Evolutionary conservation across 2,113 vertebrate species (phyloP).

Genomic region (Indicator maculatus): DNA sequence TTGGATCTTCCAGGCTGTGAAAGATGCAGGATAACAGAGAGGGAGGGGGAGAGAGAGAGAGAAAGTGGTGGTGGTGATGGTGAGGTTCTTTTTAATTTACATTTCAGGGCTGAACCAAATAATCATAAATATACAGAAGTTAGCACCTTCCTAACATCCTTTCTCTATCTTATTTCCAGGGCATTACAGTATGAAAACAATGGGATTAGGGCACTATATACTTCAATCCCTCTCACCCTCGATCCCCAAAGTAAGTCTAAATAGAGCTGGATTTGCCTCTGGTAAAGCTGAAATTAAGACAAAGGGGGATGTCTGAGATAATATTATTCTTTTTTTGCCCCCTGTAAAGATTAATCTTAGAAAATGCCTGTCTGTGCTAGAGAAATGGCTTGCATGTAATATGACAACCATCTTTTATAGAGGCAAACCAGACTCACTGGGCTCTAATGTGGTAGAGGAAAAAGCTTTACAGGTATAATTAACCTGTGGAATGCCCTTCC

Average conservation of each 20-base stretch:
- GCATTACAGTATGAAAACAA: not conserved
- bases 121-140: slow-evolving; percentile 47
- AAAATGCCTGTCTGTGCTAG: not conserved
- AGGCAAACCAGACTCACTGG: not conserved
- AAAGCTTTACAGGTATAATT: slow-evolving; percentile 13
- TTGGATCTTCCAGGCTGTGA: slow-evolving; percentile 45
- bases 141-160: not conserved
- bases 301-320: not conserved
- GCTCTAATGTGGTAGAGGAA: not conserved
- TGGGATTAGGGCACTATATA: not conserved
- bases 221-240: not conserved
- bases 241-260: not conserved
- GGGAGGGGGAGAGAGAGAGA: not conserved
- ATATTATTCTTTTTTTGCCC: not conserved
- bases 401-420: not conserved
- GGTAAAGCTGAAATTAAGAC: not conserved
- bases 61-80: not conserved
- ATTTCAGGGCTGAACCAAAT: slow-evolving; percentile 45
- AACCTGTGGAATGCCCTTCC: slow-evolving; percentile 39
- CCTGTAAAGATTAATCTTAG: not conserved
- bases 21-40: not conserved
- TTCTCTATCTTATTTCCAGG: not conserved
- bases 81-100: slow-evolving; percentile 44
- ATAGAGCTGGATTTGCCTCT: not conserved
- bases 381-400: not conserved